Evolutionary conservation across 1,140 invertebrate genomes (phyloP), one percentile per base, ranked within the genome.

Genomic region (Ceratina calcarata): DNA sequence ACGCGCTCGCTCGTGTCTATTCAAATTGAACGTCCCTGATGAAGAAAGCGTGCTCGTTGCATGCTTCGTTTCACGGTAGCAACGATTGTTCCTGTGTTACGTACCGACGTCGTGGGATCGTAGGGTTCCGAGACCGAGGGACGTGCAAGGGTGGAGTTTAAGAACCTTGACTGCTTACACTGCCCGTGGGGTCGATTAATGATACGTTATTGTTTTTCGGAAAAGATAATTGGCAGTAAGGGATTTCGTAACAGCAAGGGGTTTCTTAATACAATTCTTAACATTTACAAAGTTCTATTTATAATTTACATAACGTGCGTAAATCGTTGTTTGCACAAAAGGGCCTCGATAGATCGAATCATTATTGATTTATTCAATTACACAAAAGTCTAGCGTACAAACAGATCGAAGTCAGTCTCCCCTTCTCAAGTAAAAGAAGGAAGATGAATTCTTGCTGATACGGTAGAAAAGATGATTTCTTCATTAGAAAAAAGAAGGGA

Each of bases 381-480:
- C 22, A 27, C 8, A 7, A 53, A 24, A 53, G 27, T 64, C 32
- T 22, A n/a, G 53, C 8, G 22, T 16, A 12, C 15, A 16, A 22
- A 3, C 27, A 1, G 49, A 24, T 16, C 10, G 53, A 24, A 53
- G 15, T 27, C 45, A 37, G 4, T 60, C 24, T 27, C 57, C 61
- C 22, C 37, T 45, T 45, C 37, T 16, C 0, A 16, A 6, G 16
- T 10, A 16, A 32, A 32, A 4, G 3, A 22, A 12, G 6, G 7
- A 3, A 55, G 51, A 45, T 4, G 76, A 74, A 79, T 79, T 79
- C 62, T 22, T 51, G 78, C 78, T 74, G 78, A 79, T 67, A 37
- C 53, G 13, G 55, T 80, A 16, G 72, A n/a, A 72, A 78, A 49
- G 60, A 72, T 72, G 76, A 78, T 65, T 78, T 78, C 60, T 78